Conservation (phyloP, 2,888 invertebrate genomes). For the Leptopilina drosophilae region DNA sequence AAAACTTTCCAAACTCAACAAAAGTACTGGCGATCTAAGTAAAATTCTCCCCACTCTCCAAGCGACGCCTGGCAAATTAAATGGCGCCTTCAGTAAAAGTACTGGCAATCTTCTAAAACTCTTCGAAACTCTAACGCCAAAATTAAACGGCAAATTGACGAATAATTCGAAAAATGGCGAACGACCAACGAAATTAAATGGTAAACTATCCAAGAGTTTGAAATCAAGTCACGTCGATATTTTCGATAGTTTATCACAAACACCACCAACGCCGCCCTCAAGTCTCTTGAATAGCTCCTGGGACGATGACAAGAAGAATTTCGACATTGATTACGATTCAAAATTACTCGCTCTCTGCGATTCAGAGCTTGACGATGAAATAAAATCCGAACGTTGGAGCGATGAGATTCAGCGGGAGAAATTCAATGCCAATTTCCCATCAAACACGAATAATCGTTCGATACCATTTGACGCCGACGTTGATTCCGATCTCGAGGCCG, state of each 20-base stretch:
- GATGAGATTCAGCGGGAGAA: too few species aligned
- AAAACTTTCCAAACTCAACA: constrained; percentile 45
- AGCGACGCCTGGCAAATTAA: background rate
- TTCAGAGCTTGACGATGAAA: background rate
- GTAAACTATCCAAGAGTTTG: background rate
- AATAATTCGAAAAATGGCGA: background rate
- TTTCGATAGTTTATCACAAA: constrained; percentile 18
- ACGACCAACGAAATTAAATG: background rate
- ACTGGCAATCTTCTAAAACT: constrained; percentile 2
- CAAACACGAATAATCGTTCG: background rate
- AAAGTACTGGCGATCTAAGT: constrained; percentile 3
- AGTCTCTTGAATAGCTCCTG: constrained; percentile 14
- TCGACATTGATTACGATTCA: constrained; percentile 17
- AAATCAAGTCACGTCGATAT: background rate
- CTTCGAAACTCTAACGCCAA: constrained; percentile 2
- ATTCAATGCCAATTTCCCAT: background rate
- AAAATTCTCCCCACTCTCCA: background rate
- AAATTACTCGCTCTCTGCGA: background rate
- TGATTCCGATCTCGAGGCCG: background rate
- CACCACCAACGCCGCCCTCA: constrained; percentile 26
- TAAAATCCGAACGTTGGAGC: constrained; percentile 8
- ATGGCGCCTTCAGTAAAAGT: constrained; percentile 21
- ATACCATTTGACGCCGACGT: background rate
- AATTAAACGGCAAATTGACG: background rate
- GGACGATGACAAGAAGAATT: constrained; percentile 23